phyloP scores from a whole-genome alignment of 2,113 vertebrate species.

The Ictidomys tridecemlineatus region DNA sequence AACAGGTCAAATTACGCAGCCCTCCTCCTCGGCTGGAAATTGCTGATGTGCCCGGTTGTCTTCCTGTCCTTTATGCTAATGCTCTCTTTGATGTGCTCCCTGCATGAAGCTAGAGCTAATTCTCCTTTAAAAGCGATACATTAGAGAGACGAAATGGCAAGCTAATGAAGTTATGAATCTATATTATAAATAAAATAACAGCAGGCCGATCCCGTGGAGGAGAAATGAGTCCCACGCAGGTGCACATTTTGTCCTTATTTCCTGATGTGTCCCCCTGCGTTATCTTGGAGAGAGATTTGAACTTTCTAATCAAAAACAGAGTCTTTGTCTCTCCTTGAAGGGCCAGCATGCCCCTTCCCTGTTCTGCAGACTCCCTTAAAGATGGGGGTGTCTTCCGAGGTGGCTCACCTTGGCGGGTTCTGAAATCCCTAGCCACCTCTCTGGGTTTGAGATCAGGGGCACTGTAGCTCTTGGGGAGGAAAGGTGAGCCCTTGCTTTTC shows the following conservation, averaged over 20 bases:
- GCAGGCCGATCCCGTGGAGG: not conserved
- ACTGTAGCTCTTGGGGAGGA: slow-evolving; percentile 1
- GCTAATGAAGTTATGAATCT: slow-evolving; percentile 65
- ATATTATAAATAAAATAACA: not conserved
- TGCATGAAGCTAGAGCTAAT: slow-evolving; percentile 40
- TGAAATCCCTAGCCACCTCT: slow-evolving; percentile 62
- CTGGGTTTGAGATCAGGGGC: not conserved
- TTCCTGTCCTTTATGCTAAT: not conserved
- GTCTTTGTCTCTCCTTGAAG: not conserved
- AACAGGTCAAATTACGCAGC: not conserved
- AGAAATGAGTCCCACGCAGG: not conserved
- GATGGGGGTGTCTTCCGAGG: not conserved
- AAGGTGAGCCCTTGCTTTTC: not conserved
- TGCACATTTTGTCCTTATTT: not conserved
- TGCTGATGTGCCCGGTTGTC: not conserved
- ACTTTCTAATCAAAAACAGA: not conserved
- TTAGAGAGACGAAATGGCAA: slow-evolving; percentile 33
- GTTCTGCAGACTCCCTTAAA: not conserved
- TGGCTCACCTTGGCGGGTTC: not conserved
- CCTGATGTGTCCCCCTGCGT: not conserved
- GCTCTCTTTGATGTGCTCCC: slow-evolving; percentile 51
- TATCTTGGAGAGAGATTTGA: not conserved
- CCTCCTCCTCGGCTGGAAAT: not conserved
- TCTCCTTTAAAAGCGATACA: slow-evolving; percentile 50
- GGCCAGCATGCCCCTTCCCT: not conserved